Conservation (phyloP, 2,888 invertebrate genomes). For the Rhagonycha fulva region DNA sequence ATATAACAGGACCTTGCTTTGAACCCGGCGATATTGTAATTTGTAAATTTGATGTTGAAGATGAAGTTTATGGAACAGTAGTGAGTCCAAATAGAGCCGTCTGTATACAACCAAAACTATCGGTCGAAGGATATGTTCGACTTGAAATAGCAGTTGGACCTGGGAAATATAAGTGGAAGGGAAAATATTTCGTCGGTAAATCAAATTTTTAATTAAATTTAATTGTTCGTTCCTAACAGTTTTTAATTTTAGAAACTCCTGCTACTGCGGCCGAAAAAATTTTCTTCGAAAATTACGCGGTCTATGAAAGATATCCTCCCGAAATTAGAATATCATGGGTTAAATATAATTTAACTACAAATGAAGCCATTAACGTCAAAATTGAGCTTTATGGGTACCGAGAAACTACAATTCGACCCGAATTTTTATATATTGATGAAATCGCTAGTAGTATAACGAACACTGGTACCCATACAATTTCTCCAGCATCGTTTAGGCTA, state of each 20-base stretch:
- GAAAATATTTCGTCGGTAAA: constrained; percentile 89
- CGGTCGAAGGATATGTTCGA: constrained; percentile 86
- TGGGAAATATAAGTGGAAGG: constrained; percentile 85
- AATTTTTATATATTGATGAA: constrained; percentile 79
- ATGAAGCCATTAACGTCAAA: constrained; percentile 74
- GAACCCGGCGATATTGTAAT: constrained; percentile 73
- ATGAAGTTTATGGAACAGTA: constrained; percentile 76
- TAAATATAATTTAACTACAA: constrained; percentile 81
- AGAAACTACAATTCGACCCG: constrained; percentile 80
- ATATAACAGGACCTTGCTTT: constrained; percentile 96
- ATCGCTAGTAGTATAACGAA: constrained; percentile 63
- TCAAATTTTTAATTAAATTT: constrained; percentile 18
- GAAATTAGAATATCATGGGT: constrained; percentile 84
- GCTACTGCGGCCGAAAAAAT: constrained; percentile 85
- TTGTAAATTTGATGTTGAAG: constrained; percentile 80
- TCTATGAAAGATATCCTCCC: constrained; percentile 73
- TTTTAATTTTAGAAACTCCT: constrained; percentile 73
- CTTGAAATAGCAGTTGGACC: constrained; percentile 85
- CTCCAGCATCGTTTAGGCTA: constrained; percentile 72
- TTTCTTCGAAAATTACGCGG: constrained; percentile 74
- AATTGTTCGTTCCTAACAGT: background rate
- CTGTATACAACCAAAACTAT: constrained; percentile 86
- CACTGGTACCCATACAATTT: constrained; percentile 71
- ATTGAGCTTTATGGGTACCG: constrained; percentile 90
- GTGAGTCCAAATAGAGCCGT: constrained; percentile 83